phyloP scores from a whole-genome alignment of 2,797 vertebrate species.

The Pitangus sulphuratus region DNA sequence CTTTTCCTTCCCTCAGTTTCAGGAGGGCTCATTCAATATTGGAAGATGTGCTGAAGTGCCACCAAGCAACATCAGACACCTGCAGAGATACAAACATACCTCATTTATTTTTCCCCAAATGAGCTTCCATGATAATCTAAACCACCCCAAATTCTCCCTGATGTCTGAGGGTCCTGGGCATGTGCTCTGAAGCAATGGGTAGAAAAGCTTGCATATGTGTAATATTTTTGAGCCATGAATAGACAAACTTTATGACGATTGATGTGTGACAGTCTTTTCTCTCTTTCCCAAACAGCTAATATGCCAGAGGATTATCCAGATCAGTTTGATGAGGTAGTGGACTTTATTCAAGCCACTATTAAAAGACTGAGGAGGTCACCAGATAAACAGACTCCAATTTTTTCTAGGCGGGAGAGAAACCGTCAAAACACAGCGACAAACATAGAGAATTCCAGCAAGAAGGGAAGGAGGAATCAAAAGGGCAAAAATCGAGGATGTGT shows the following conservation, averaged over 20 bases:
- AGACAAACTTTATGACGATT: background rate
- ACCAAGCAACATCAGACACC: background rate
- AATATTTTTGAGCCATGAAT: background rate
- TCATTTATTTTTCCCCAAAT: background rate
- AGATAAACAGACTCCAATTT: constrained; percentile 75
- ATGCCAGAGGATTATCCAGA: constrained; percentile 87
- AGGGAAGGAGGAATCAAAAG: constrained; percentile 77
- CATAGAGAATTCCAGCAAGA: constrained; percentile 74
- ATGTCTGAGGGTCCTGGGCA: background rate
- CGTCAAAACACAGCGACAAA: constrained; percentile 80
- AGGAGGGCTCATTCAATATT: background rate
- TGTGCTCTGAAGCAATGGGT: background rate
- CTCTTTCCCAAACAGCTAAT: constrained; percentile 83
- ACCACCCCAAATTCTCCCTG: background rate
- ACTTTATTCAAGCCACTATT: constrained; percentile 95
- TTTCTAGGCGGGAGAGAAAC: constrained; percentile 81
- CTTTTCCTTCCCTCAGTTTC: background rate
- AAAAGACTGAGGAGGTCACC: constrained; percentile 91
- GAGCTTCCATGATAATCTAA: background rate
- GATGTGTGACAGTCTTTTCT: constrained; percentile 33
- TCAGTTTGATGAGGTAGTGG: constrained; percentile 93
- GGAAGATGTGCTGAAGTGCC: background rate
- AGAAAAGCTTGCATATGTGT: background rate
- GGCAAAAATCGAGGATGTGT: constrained; percentile 89
- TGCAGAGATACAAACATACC: background rate